Base-by-base conservation (phyloP, 2,888 invertebrate species). In the Gandaritis pyraliata region DNA sequence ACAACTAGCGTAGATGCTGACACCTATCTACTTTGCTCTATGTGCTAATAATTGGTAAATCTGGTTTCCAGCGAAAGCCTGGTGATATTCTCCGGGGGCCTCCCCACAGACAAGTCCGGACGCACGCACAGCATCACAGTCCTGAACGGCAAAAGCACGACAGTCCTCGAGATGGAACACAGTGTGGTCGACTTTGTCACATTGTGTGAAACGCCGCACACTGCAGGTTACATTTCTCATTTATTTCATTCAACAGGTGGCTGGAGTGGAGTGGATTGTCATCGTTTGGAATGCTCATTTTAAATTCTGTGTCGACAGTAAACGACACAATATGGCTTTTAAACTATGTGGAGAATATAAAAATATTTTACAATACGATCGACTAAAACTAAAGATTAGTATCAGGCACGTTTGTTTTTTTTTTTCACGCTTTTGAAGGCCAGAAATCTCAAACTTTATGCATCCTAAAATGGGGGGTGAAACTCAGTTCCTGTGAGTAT, bases 121-220 rank as follows among this genome's bases (percentile, higher is more conserved):
- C 94, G 97, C 90, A 95, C 97, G 76, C 98, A 98, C 79, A 97
- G 98, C 90, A 96, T 99, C 86, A 98, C 98, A 33, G 98, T 99
- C 75, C 96, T 98, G 90, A 97, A 97, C 92, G 98, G 98, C 73
- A 98, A 98, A 93, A 96, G 96, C 75, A 98, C 98, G 72, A 98
- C 98, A 33, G 98, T 99, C 66, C 94, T 99, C 79, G 99, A 99
- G 94, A 99, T 99, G 99, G 99, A 99, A 86, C 98, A 99, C 93
- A 96, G 96, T 82, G 98, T 99, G 67, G 95, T 99, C 68, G 98
- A 99, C 94, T 99, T 99, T 93, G 95, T 98, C 81, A 97, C 98
- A 62, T 94, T 99, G 61, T 98, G 98, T 91, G 98, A 98, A 88
- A 97, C 97, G 73, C 98, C 98, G 18, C 99, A 97, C 94, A 94